Percentiles rank a stretch among this genome's conserved stretches.
phyloP scores from a whole-genome alignment of 2,888 invertebrate species.

The Dinocampus coccinellae region DNA sequence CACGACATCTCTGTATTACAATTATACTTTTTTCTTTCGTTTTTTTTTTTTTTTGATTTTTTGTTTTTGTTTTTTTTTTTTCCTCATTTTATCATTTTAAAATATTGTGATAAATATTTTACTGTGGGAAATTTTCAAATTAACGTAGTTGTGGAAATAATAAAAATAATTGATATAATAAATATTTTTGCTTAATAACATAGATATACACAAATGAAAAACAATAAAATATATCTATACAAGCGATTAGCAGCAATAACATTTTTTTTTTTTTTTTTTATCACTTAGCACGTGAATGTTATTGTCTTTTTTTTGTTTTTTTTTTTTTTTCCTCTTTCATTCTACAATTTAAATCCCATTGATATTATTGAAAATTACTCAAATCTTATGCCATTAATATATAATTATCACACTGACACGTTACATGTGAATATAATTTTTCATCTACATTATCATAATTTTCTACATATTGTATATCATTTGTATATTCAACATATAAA shows the following conservation, averaged over 20 bases:
- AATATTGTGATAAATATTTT: too few species aligned
- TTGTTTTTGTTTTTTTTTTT: too few species aligned
- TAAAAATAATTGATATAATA: too few species aligned
- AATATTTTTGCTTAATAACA: too few species aligned
- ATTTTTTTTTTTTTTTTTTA: too few species aligned
- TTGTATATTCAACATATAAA: constrained; percentile 55
- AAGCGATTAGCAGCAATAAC: constrained; percentile 44
- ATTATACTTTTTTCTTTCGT: not conserved
- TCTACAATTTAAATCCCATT: constrained; percentile 46
- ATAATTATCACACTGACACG: constrained; percentile 61
- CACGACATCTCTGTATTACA: not conserved
- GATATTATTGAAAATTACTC: constrained; percentile 40
- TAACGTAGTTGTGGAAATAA: too few species aligned
- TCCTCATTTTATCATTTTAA: too few species aligned
- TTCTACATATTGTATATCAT: constrained; percentile 30
- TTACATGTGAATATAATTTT: constrained; percentile 28
- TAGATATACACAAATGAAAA: too few species aligned
- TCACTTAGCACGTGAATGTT: constrained; percentile 32
- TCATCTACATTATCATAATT: constrained; percentile 40
- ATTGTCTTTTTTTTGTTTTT: constrained; percentile 29
- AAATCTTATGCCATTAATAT: constrained; percentile 50
- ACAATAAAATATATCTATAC: constrained; percentile 19
- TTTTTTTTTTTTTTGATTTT: too few species aligned
- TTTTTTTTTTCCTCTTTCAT: constrained; percentile 3
- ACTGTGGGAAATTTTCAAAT: too few species aligned